Conservation (phyloP, 2,797 vertebrate species). For the Carduelis carduelis region DNA sequence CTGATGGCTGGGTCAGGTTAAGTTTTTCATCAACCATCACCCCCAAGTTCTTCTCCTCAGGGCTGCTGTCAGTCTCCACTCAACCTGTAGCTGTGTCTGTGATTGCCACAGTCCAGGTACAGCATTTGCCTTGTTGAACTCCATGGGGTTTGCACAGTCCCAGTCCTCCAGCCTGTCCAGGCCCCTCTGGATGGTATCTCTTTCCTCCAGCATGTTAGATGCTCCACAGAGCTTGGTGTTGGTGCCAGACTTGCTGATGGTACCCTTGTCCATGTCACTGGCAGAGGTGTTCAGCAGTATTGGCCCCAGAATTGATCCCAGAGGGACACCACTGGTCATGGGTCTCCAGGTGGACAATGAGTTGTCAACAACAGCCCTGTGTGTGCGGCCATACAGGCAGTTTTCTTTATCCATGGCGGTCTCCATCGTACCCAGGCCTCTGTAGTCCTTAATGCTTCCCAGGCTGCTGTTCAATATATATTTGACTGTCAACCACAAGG, state of each 20-base stretch:
- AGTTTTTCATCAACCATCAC: not conserved
- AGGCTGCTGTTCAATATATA: not conserved
- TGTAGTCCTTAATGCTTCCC: not conserved
- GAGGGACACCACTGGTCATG: not conserved
- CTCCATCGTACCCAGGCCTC: no score
- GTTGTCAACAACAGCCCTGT: not conserved
- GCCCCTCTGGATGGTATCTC: not conserved
- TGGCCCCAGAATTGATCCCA: accelerated
- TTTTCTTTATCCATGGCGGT: not conserved
- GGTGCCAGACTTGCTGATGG: not conserved
- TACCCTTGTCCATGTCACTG: accelerated
- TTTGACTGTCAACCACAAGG: accelerated
- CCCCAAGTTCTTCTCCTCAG: not conserved
- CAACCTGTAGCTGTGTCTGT: not conserved
- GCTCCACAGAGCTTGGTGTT: not conserved
- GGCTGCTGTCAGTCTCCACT: not conserved
- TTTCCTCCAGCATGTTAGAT: accelerated
- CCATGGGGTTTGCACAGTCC: not conserved
- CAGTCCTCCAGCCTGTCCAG: not conserved
- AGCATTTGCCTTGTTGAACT: not conserved
- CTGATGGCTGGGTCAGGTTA: no score
- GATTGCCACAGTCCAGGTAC: not conserved
- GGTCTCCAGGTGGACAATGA: not conserved
- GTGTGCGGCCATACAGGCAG: not conserved
- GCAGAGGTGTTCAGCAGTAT: not conserved